These are phyloP conservation scores for Cladopsammia gracilis DNA, from an alignment of 64 coral and sea anemone species.

Conservation along the genomic window DNA sequence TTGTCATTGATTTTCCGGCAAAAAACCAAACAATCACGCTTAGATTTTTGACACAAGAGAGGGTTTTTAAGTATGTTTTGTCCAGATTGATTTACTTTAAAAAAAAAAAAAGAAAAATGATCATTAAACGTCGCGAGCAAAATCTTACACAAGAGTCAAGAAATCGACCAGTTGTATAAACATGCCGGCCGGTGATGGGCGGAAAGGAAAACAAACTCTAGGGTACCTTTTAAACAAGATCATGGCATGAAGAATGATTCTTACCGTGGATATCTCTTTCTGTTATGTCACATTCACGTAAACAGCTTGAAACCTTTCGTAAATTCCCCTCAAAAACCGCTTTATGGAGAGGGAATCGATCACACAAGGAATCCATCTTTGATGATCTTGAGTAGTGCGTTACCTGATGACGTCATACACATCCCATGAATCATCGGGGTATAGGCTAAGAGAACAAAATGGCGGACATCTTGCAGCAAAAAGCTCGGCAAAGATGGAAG, in stretches of 20 bases:
- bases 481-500: slow-evolving; percentile 73
- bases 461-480: slow-evolving; percentile 8
- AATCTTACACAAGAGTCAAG: neutral
- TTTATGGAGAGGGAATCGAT: slow-evolving; percentile 94
- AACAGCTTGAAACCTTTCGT: slow-evolving; percentile 87
- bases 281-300: slow-evolving; percentile 82
- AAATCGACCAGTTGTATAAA: neutral
- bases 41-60: too few species aligned
- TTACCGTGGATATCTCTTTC: slow-evolving; percentile 95
- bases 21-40: too few species aligned
- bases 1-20: too few species aligned
- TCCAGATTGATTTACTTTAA: too few species aligned
- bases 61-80: too few species aligned
- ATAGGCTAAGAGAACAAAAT: neutral
- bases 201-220: slow-evolving; percentile 37
- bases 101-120: slow-evolving; percentile 6
- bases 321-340: slow-evolving; percentile 98
- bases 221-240: neutral
- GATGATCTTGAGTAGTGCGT: neutral
- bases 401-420: slow-evolving; percentile 1
- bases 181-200: slow-evolving; percentile 4
- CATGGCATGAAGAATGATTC: neutral
- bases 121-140: slow-evolving; percentile 19
- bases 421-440: neutral
- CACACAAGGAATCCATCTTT: slow-evolving; percentile 51